phyloP scores from a whole-genome alignment of 2,113 vertebrate genomes.

The Sitta europaea region DNA sequence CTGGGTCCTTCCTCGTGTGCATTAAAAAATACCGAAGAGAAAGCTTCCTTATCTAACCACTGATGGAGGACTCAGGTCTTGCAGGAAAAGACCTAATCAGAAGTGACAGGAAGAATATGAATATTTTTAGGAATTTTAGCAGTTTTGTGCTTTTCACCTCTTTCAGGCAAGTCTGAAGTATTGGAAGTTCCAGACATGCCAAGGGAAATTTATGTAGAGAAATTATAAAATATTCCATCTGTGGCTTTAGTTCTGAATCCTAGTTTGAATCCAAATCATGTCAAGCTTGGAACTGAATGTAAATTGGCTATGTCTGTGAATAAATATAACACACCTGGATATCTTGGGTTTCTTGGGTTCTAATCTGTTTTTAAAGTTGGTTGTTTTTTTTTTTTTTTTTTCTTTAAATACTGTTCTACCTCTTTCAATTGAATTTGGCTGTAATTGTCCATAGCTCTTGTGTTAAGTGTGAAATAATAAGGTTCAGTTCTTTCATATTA shows the following conservation, averaged over 20 bases:
- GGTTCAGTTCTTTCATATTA: background rate
- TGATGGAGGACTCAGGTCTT: background rate
- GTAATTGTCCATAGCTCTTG: background rate
- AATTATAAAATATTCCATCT: constrained; percentile 20
- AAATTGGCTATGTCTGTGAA: background rate
- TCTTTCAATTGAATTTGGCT: background rate
- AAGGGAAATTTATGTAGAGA: constrained; percentile 29
- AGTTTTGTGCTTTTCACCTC: background rate
- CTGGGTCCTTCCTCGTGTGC: background rate
- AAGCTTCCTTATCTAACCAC: background rate
- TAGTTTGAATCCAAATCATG: background rate
- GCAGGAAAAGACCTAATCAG: background rate
- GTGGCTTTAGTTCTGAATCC: background rate
- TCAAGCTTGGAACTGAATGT: background rate
- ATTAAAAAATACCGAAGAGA: background rate
- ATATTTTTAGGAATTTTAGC: background rate
- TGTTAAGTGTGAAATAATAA: background rate
- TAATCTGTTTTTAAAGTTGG: background rate
- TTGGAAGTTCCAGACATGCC: background rate
- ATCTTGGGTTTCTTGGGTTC: background rate
- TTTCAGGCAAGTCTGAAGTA: background rate
- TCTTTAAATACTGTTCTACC: background rate
- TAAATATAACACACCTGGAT: background rate
- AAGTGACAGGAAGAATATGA: background rate
- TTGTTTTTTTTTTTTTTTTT: background rate